Percentiles rank a stretch among this genome's conserved stretches.
Conservation (phyloP, 2,888 invertebrate species). For the Sthenelais limicola region DNA sequence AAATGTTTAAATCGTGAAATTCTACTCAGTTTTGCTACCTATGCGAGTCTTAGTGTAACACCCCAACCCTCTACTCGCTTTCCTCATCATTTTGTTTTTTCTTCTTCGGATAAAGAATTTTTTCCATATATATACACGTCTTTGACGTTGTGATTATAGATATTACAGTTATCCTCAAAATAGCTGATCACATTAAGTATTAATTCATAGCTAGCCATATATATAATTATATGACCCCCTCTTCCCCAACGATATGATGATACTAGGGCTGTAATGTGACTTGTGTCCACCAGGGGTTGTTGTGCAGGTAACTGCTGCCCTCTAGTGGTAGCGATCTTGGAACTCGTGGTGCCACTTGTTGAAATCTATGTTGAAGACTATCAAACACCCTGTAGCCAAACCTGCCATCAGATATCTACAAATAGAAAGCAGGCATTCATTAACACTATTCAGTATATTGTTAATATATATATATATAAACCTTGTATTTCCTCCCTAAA, state of each 20-base stretch:
- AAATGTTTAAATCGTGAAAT: too few relatives aligned
- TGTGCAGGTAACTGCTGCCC: not conserved
- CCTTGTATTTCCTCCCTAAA: too few relatives aligned
- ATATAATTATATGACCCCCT: slow-evolving; percentile 7
- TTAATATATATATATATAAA: too few relatives aligned
- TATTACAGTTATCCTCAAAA: not conserved
- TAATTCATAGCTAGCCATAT: not conserved
- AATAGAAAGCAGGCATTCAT: too few relatives aligned
- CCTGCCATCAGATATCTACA: slow-evolving; percentile 97
- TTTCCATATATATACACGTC: not conserved
- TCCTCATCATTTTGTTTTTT: too few relatives aligned
- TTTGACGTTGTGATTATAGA: not conserved
- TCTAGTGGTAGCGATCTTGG: slow-evolving; percentile 62
- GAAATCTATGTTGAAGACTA: slow-evolving; percentile 99
- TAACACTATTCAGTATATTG: too few relatives aligned
- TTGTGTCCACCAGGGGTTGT: not conserved
- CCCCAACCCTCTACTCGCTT: too few relatives aligned
- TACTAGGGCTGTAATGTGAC: not conserved
- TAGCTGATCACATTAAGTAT: not conserved
- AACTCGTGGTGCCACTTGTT: slow-evolving; percentile 78
- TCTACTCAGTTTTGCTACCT: too few relatives aligned
- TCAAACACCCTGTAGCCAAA: slow-evolving; percentile 95
- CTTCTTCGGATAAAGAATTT: too few relatives aligned
- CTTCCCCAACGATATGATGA: not conserved
- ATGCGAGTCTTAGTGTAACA: too few relatives aligned